Percentiles rank a stretch among this genome's conserved stretches.
phyloP scores from a whole-genome alignment of 2,797 vertebrate species.

The Astyanax mexicanus region DNA sequence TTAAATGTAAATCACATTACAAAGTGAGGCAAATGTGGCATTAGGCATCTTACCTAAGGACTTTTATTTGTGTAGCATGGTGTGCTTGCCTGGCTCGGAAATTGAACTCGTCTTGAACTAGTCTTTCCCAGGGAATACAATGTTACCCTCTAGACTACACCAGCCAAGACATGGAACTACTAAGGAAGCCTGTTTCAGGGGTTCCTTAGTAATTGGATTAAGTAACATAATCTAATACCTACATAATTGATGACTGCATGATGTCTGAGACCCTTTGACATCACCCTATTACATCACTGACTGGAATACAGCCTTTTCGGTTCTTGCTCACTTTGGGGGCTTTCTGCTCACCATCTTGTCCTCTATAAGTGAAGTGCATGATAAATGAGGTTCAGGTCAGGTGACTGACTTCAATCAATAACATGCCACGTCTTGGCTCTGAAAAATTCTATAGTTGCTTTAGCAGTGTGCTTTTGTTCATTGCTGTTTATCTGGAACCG shows the following conservation, averaged over 20 bases:
- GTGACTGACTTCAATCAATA: background rate
- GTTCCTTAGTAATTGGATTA: background rate
- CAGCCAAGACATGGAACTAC: too few relatives aligned
- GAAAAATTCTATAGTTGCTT: background rate
- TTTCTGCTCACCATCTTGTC: background rate
- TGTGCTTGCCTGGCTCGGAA: too few relatives aligned
- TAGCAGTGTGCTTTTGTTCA: background rate
- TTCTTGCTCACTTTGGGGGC: background rate
- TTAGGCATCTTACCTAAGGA: too few relatives aligned
- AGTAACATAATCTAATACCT: background rate
- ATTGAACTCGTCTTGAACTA: too few relatives aligned
- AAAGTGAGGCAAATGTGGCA: too few relatives aligned
- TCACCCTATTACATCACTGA: too few relatives aligned
- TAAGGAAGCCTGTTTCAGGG: too few relatives aligned
- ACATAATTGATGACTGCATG: background rate
- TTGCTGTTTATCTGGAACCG: background rate
- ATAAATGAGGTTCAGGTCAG: background rate
- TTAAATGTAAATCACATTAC: too few relatives aligned
- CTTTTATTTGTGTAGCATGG: too few relatives aligned
- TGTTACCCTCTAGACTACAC: too few relatives aligned
- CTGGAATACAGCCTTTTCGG: background rate
- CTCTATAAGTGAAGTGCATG: background rate
- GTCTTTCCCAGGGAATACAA: too few relatives aligned
- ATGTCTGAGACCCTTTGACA: background rate
- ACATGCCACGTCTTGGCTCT: background rate